Base-by-base conservation (phyloP, 2,113 vertebrate species). In the Lepus timidus region DNA sequence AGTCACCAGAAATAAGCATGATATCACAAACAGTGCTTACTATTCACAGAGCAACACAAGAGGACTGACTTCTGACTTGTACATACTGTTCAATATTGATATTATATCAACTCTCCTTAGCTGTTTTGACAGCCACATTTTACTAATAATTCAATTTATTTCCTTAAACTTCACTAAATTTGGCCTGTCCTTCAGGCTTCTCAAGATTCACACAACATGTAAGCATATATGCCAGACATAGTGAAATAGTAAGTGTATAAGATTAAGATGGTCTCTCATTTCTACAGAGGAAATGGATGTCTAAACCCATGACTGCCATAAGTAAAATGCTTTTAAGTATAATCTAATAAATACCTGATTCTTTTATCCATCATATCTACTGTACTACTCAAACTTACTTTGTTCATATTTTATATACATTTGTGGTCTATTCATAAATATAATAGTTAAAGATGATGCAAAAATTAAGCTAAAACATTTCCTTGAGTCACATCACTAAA, bases 151-250 rank as follows among this genome's bases (percentile, higher is more conserved):
- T 91, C 67, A 23, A 62, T 0, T 62, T 49, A 36, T 52, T 68
- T 11, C 23, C n/a, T 49, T 70, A 70, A 58, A 36, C 31, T 39
- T 67, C 78, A 25, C 33, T 83, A 52, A 78, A 36, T 36, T 65
- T 88, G 58, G 71, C 51, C 22, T 78, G 82, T 33, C 39, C 33
- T 49, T 91, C 73, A 78, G 19, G 6, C 33, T 65, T 80, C 81
- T 94, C 44, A 68, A 85, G 64, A 95, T 90, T 70, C 51, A 85
- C 83, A 68, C 78, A 92, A 33, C 51, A 68, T 64, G 81, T 68
- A 93, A 85, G 44, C 49, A 71, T 90, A 3, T 81, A 20, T 74
- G 51, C 73, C 75, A n/a, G 29, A 52, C 61, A 55, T 71, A 73
- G 16, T 96, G 88, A 95, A 88, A 85, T 74, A 85, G 33, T 44